Evolutionary conservation across 2,888 invertebrate genomes (phyloP), one percentile per base, ranked within the genome.

Genomic region (Smittia sp.): DNA sequence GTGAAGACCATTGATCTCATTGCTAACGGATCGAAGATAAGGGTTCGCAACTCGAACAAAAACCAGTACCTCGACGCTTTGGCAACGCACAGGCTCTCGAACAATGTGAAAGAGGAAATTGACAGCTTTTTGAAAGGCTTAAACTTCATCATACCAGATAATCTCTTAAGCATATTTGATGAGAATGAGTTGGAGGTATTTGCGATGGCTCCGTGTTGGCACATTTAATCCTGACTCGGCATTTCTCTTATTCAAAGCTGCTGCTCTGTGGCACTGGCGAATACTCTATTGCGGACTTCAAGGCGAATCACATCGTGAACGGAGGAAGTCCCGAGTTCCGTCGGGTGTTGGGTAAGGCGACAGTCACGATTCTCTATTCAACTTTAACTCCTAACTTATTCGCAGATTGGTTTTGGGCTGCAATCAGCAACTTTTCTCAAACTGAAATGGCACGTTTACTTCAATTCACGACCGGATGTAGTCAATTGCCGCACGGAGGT

Each of bases 381-480:
- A 3, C 6, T 62, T 18, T 54, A 11, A 41, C 9, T 41, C n/a
- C 41, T 9, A 41, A 13, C 13, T 41, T 41, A 11, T 9, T 6
- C 15, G n/a, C 46, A 46, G 91, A 91, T 76, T 94, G 94, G 93
- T 94, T 94, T 82, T 94, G 94, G 94, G 92, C 93, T 0, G 92
- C 93, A 22, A 89, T 95, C 41, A 90, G 90, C 76, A 92, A 93
- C 83, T 94, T 96, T 81, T 92, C 92, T 75, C 92, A 89, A 82
- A 93, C 95, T 80, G 96, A 96, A 85, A 93, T 96, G 88, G 96
- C 96, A 1, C 84, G 96, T 46, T 85, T 97, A 78, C 85, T 95
- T 78, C 96, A 96, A 84, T 96, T 96, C 82, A 93, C 94, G 46
- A 96, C 96, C 0, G 96, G 96, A 74, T 94, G 94, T 82, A 92